Base-by-base conservation (phyloP, 2,888 invertebrate genomes). In the Thysanoteuthis rhombus region DNA sequence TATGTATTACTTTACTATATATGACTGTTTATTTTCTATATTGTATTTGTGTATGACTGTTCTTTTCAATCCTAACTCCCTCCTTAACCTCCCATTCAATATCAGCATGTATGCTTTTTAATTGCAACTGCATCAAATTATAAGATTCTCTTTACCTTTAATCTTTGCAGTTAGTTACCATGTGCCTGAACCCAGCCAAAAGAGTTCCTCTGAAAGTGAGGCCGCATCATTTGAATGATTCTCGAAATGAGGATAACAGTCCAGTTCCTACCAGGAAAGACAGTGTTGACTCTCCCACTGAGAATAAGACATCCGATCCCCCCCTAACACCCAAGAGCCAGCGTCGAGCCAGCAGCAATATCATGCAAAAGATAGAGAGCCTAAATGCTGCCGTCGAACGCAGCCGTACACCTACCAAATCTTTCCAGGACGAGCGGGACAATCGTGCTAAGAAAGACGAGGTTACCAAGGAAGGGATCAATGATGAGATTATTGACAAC, bases 131-230 rank as follows among this genome's bases (percentile, higher is more conserved):
- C 52, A 52, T 52, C 25, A 25, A 22, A 52, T 52, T 25, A 52
- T 5, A 52, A 52, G n/a, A 42, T 45, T 93, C 52, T 39, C 90
- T 93, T 90, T 90, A 39, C 32, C 92, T 94, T 42, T 93, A 25
- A 32, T 32, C 47, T 93, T 93, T 93, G 16, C 94, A 96, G 96
- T 95, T 95, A 19, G 98, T 98, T 94, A 98, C 98, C 97, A 98
- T 99, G 96, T 98, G 98, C 92, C 97, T 99, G 95, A 98, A 99
- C 97, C 99, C 99, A 19, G 97, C 98, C 19, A 98, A 98, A 96
- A 97, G 98, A 94, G 94, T 94, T 39, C 47, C 93, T 19, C 38
- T 93, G 38, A 93, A 39, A 39, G 32, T 93, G 36, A 93, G 93
- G 38, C 36, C 39, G n/a, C 93, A 93, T 47, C 45, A 58, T 52